phyloP scores from a whole-genome alignment of 2,888 invertebrate species.

The Nematopogon swammerdamellus region DNA sequence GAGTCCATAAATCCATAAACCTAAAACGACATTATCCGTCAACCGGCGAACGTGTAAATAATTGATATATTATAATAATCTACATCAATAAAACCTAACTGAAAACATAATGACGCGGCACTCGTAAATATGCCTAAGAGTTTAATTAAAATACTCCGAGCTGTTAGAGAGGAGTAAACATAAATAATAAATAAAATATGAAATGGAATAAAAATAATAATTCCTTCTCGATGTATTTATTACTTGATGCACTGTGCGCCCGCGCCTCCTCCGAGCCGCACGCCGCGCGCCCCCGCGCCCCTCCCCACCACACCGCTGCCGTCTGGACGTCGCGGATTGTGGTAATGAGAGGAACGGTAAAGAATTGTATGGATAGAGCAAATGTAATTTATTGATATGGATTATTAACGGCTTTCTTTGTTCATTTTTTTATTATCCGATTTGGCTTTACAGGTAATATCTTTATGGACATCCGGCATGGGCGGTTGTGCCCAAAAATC shows the following conservation, averaged over 20 bases:
- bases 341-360: too few species aligned
- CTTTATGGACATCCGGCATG: too few species aligned
- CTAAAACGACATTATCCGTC: neutral
- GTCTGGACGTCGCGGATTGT: too few species aligned
- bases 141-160: neutral
- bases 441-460: too few species aligned
- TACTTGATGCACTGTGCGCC: neutral
- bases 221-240: conserved; percentile 10
- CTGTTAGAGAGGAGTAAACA: conserved; percentile 5
- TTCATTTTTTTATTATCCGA: too few species aligned
- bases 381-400: too few species aligned
- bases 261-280: neutral
- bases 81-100: neutral
- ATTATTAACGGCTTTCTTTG: too few species aligned
- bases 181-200: conserved; percentile 12
- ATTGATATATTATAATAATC: neutral
- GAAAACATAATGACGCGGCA: neutral
- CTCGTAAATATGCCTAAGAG: neutral
- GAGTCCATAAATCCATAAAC: neutral
- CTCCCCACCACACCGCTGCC: too few species aligned
- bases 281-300: too few species aligned
- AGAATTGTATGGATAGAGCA: too few species aligned
- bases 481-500: too few species aligned
- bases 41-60: neutral
- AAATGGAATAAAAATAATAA: conserved; percentile 10